phyloP scores from a whole-genome alignment of 2,797 vertebrate genomes.

The Thunnus albacares region DNA sequence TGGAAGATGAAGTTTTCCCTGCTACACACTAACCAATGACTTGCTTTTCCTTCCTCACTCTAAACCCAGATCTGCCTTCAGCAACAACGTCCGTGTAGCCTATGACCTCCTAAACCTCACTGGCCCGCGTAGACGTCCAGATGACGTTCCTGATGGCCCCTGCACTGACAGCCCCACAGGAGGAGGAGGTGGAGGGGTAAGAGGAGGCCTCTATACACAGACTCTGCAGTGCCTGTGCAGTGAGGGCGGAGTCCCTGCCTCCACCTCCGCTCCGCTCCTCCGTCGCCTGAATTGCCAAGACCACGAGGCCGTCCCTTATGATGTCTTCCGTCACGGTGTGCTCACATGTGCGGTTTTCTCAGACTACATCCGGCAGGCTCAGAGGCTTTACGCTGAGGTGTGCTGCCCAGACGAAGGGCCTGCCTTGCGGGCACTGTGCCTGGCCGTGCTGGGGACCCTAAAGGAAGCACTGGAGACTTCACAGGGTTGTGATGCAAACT shows the following conservation, averaged over 20 bases:
- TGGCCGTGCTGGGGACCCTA: conserved; percentile 90
- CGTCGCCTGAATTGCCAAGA: conserved; percentile 91
- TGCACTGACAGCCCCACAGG: conserved; percentile 27
- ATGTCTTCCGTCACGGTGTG: conserved; percentile 92
- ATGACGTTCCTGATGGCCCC: conserved; percentile 56
- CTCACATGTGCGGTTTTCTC: conserved; percentile 93
- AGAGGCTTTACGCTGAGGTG: conserved; percentile 89
- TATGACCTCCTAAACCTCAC: conserved; percentile 90
- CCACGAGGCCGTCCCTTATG: conserved; percentile 93
- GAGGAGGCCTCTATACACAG: conserved; percentile 91
- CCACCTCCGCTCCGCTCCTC: conserved; percentile 87
- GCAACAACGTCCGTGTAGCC: conserved; percentile 91
- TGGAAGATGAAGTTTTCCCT: not conserved
- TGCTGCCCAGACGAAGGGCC: conserved; percentile 78
- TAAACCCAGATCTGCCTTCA: conserved; percentile 91
- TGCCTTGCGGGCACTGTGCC: conserved; percentile 86
- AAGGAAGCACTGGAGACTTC: conserved; percentile 89
- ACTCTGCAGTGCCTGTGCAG: conserved; percentile 90
- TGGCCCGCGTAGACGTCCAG: conserved; percentile 68
- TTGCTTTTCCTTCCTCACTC: conserved; percentile 3
- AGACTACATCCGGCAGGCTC: conserved; percentile 91
- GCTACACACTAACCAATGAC: not conserved
- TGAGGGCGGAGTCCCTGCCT: conserved; percentile 86
- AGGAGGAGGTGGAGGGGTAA: conserved; percentile 83
- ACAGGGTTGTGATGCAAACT: conserved; percentile 55